Conservation (phyloP, 2,113 vertebrate genomes). For the Entomyzon cyanotis region DNA sequence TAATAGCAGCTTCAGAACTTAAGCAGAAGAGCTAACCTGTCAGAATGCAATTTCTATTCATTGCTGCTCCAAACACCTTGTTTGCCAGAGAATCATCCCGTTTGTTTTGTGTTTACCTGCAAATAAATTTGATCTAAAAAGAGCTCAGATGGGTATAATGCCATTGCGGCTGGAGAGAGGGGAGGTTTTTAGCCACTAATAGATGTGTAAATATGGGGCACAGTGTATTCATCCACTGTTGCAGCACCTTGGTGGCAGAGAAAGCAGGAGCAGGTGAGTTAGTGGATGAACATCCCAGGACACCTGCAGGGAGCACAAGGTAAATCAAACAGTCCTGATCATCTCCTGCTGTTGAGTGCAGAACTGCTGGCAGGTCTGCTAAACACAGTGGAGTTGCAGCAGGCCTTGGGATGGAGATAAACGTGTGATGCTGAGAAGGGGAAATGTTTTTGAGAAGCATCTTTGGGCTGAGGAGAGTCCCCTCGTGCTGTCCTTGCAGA, state of each 20-base stretch:
- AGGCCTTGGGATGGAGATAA: neutral
- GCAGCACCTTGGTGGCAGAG: neutral
- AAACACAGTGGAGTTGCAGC: neutral
- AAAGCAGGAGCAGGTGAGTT: neutral
- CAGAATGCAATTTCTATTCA: slow-evolving; percentile 32
- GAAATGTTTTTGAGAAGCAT: neutral
- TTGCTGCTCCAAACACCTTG: slow-evolving; percentile 8
- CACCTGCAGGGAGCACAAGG: neutral
- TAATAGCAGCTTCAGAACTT: slow-evolving; percentile 17
- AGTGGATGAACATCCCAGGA: neutral
- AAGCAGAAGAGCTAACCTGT: slow-evolving; percentile 18
- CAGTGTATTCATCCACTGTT: rapidly evolving
- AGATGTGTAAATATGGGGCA: neutral
- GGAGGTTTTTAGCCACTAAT: neutral
- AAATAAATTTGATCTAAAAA: neutral
- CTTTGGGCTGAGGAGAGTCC: neutral
- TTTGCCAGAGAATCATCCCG: neutral
- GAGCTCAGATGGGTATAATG: neutral
- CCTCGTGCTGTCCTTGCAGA: no score
- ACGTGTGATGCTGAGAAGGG: neutral
- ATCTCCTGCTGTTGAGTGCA: neutral
- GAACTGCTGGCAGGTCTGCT: neutral
- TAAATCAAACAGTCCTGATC: neutral
- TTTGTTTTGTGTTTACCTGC: neutral
- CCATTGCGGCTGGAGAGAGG: neutral